Conservation (phyloP, 35 echinoderm and acorn worm species). For the Apostichopus parvimensis region DNA sequence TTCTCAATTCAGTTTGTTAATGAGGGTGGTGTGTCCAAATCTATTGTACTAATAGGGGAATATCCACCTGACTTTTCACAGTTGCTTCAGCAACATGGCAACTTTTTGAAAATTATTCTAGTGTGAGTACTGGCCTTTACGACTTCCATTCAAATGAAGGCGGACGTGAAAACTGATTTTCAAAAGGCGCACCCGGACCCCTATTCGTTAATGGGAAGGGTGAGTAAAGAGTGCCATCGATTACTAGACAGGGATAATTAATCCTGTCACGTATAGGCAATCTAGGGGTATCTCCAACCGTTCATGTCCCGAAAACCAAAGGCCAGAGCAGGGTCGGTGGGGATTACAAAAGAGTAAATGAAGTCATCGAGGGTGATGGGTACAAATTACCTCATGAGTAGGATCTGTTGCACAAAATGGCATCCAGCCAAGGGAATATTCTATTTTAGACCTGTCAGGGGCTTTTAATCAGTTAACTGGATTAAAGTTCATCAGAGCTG, state of each 20-base stretch:
- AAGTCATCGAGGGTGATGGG: constrained; percentile 36
- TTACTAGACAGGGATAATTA: constrained; percentile 15
- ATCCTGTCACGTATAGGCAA: constrained; percentile 47
- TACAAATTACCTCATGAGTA: constrained; percentile 55
- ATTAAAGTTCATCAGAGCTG: constrained; percentile 41
- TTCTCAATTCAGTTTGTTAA: not conserved
- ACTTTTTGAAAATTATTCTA: constrained; percentile 18
- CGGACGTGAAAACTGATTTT: constrained; percentile 40
- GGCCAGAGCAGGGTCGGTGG: constrained; percentile 18
- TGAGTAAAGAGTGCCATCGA: constrained; percentile 39
- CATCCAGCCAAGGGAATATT: constrained; percentile 35
- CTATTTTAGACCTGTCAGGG: constrained; percentile 39
- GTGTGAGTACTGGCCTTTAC: constrained; percentile 25
- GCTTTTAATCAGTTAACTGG: constrained; percentile 48
- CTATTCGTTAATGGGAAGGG: constrained; percentile 48
- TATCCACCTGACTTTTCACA: constrained; percentile 2
- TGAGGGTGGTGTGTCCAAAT: not conserved
- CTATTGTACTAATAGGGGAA: not conserved
- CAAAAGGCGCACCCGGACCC: constrained; percentile 65
- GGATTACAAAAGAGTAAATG: not conserved
- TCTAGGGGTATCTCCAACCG: not conserved
- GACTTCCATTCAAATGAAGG: constrained; percentile 41
- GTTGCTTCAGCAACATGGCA: constrained; percentile 25
- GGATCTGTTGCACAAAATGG: constrained; percentile 58
- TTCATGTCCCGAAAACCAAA: too few relatives aligned